Base-by-base conservation (phyloP, 2,888 invertebrate species). In the Cataglyphis rosenhaueri region DNA sequence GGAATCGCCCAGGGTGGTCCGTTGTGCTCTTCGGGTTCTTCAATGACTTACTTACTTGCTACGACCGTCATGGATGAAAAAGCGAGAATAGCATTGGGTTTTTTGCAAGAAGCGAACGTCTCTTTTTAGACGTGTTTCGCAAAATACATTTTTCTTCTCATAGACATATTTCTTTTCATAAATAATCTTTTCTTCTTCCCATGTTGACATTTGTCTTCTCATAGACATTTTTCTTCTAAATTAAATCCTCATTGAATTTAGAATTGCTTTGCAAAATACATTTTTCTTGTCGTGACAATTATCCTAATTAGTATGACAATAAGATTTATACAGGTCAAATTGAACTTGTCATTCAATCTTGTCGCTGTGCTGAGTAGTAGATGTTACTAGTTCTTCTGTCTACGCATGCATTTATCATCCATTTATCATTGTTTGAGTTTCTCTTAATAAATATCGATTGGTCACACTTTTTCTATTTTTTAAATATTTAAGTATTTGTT, bases 1-100 rank as follows among this genome's bases (percentile, higher is more conserved):
- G 62, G 52, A 48, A 65, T 81, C 83, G 29, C 65, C 32, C 71
- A 81, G 81, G 82, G 82, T 82, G 82, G 82, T 82, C 76, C 64
- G 32, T 6, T 59, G 57, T 41, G 32, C 41, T 76, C 41, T 18
- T 57, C 32, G 41, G 41, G n/a, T 59, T 73, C 44, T 35, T 79
- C 59, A 35, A 73, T 79, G 59, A 59, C 73, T 79, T 71, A 75
- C 52, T 75, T 75, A 78, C 59, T 71, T 25, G 44, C 73, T 32
- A 25, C 71, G 59, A 78, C 18, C 59, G 59, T 79, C 59, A n/a
- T 12, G 78, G 73, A 79, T 73, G 59, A 59, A 59, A 57, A 59
- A 71, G 32, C 71, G 21, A 59, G 59, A 12, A 71, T 32, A 44
- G 44, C 44, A 35, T n/a, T 38, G 18, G 18, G 12, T 73, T 59